These are phyloP conservation scores for Monomorium pharaonis DNA, from an alignment of 1,140 invertebrate genomes.

Conservation along the genomic window DNA sequence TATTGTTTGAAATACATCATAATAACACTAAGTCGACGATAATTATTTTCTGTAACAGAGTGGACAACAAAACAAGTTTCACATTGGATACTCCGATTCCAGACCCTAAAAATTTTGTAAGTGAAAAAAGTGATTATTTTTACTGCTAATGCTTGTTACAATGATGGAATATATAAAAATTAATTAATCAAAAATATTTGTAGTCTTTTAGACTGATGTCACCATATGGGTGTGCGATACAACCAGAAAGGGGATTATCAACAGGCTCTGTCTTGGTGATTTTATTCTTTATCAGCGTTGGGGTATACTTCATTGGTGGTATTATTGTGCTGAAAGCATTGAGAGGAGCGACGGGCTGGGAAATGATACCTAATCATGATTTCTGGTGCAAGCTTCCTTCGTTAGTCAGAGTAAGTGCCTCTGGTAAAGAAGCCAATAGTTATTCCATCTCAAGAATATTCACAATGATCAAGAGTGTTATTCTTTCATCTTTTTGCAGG, in stretches of 20 bases:
- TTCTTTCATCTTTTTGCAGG: constrained; percentile 65
- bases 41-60: constrained; percentile 37
- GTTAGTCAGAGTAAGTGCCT: constrained; percentile 78
- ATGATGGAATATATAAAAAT: background rate
- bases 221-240: constrained; percentile 52
- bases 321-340: constrained; percentile 76
- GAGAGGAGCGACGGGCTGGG: constrained; percentile 82
- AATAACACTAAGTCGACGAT: constrained; percentile 29
- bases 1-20: constrained; percentile 49
- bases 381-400: constrained; percentile 82
- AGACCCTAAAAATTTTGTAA: constrained; percentile 2
- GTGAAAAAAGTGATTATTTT: background rate
- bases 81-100: background rate
- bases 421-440: background rate
- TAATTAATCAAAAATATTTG: constrained; percentile 37
- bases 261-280: constrained; percentile 78
- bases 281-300: constrained; percentile 71
- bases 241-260: constrained; percentile 67
- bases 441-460: background rate
- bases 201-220: constrained; percentile 66
- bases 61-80: background rate
- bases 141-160: background rate
- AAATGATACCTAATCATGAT: constrained; percentile 83
- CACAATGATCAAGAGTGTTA: background rate
- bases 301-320: constrained; percentile 79